Evolutionary conservation across 1,140 invertebrate genomes (phyloP), one percentile per base, ranked within the genome.

Genomic region (Brachionus rotundiformis): DNA sequence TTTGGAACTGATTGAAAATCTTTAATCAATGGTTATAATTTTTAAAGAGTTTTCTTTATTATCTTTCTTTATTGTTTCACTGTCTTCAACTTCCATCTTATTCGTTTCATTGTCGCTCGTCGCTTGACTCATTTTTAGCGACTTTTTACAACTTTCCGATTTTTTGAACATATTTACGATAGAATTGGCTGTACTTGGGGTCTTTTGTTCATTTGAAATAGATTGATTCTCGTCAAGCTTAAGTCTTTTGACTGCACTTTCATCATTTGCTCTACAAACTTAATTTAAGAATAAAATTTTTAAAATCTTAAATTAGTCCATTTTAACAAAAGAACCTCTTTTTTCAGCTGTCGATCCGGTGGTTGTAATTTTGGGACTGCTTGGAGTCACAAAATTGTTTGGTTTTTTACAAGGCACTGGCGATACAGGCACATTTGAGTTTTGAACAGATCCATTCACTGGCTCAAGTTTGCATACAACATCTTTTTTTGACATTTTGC

Each of bases 401-500:
- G 68, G 3, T 41, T 44, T 27, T 29, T 73, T 73, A 25, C 0
- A 31, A 10, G 68, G 39, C 41, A 41, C 36, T 19, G 68, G 68
- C 6, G 68, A 73, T 13, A 44, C 23, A 27, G 68, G 68, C n/a
- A 41, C 36, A 47, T 1, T 73, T 44, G 36, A 19, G 44, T 41
- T 47, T 8, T 73, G 33, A 71, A 1, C 19, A 47, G 63, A 0
- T 7, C 63, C 63, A 23, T 33, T 33, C 4, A 73, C 25, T 27
- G 68, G 36, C 23, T 73, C 68, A 10, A 73, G 10, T 44, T 73
- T 73, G 29, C 68, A 73, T 25, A 73, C 13, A 11, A 73, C 36
- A 44, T 79, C 47, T 63, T 79, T 79, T 63, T 79, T 79, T 5
- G 47, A 59, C 76, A 79, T 79, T 61, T 79, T 79, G 25, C 76